phyloP scores from a whole-genome alignment of 2,888 invertebrate genomes.

The Tiliacea citrago region DNA sequence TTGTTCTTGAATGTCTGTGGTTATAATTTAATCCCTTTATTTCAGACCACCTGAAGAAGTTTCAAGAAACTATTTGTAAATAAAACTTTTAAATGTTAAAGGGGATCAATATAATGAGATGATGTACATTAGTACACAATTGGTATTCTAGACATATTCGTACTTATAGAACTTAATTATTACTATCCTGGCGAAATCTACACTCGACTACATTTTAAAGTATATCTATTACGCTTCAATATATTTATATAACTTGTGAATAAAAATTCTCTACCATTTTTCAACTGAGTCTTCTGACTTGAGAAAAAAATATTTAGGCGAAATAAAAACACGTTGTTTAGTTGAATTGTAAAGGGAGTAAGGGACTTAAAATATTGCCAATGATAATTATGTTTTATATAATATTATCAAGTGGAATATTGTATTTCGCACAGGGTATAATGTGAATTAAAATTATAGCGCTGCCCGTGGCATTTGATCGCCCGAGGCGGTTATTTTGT shows the following conservation, averaged over 20 bases:
- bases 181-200: slow-evolving; percentile 83
- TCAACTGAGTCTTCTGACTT: slow-evolving; percentile 70
- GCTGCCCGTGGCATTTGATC: slow-evolving; percentile 73
- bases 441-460: slow-evolving; percentile 82
- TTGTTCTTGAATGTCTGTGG: slow-evolving; percentile 59
- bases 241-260: slow-evolving; percentile 76
- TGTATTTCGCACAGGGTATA: slow-evolving; percentile 89
- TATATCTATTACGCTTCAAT: slow-evolving; percentile 80
- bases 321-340: slow-evolving; percentile 80
- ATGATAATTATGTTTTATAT: slow-evolving; percentile 84
- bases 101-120: slow-evolving; percentile 90
- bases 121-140: slow-evolving; percentile 88
- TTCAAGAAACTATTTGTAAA: slow-evolving; percentile 84
- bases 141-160: slow-evolving; percentile 89
- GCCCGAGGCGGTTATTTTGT: slow-evolving; percentile 71
- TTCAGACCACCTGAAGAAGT: slow-evolving; percentile 80
- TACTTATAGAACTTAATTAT: slow-evolving; percentile 87
- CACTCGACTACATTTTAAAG: slow-evolving; percentile 78
- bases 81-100: slow-evolving; percentile 89
- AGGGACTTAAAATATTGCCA: slow-evolving; percentile 87
- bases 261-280: slow-evolving; percentile 73
- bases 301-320: slow-evolving; percentile 77
- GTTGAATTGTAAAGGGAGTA: slow-evolving; percentile 85
- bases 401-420: slow-evolving; percentile 84
- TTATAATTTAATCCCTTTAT: slow-evolving; percentile 73